These are phyloP conservation scores for Callimorpha dominula DNA, from an alignment of 2,888 invertebrate species.

Conservation along the genomic window DNA sequence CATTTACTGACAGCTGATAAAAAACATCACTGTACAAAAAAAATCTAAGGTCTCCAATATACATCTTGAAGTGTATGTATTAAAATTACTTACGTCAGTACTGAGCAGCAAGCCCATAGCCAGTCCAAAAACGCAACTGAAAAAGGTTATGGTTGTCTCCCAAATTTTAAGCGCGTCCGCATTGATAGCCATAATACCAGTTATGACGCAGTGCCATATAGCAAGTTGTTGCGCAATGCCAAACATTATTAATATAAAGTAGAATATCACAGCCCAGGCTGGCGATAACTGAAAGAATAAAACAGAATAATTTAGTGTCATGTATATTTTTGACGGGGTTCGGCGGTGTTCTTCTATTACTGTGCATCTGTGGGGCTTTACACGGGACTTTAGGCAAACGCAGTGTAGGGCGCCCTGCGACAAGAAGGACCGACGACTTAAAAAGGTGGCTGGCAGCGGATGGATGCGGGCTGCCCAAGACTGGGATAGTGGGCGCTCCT, in stretches of 20 bases:
- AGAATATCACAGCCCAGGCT: conserved; percentile 95
- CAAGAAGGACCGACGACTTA: no score
- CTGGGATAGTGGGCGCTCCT: no score
- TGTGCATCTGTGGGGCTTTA: no score
- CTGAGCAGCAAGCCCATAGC: conserved; percentile 94
- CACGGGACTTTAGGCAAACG: no score
- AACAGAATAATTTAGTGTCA: not conserved
- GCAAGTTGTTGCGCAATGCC: conserved; percentile 96
- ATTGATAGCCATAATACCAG: conserved; percentile 93
- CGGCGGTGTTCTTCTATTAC: not conserved
- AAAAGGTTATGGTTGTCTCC: conserved; percentile 94
- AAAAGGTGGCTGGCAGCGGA: no score
- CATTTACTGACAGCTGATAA: no score
- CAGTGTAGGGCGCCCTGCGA: no score
- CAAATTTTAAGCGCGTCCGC: conserved; percentile 90
- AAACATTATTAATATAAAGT: conserved; percentile 93
- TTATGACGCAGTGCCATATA: conserved; percentile 96
- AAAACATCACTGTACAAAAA: no score
- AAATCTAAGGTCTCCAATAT: no score
- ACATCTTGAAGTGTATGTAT: no score
- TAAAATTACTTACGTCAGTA: conserved; percentile 89
- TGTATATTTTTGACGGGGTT: not conserved
- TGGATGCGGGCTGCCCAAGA: no score
- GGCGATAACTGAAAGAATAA: conserved; percentile 89
- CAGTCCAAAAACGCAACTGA: conserved; percentile 93